phyloP scores from a whole-genome alignment of 1,140 invertebrate genomes.

The Drosophila arawakana region DNA sequence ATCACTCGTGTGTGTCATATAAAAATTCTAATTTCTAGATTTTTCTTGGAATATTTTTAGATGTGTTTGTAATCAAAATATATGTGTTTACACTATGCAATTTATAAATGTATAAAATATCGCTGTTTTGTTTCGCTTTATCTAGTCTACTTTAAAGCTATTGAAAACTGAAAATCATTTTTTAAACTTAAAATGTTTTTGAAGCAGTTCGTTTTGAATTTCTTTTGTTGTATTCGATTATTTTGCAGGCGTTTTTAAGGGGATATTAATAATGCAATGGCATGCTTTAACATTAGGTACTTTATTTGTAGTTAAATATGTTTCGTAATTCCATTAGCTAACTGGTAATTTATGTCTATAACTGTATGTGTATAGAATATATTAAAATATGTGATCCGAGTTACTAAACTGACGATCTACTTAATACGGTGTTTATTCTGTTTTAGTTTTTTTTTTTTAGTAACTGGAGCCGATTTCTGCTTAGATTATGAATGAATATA shows the following conservation, averaged over 20 bases:
- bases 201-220: constrained; percentile 2
- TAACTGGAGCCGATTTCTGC: constrained; percentile 29
- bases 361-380: constrained; percentile 9
- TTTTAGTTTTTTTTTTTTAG: constrained; percentile 5
- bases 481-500: constrained; percentile 37
- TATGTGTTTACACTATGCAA: constrained; percentile 20
- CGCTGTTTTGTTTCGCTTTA: constrained; percentile 30
- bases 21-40: constrained; percentile 26
- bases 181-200: constrained; percentile 14
- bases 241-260: constrained; percentile 8
- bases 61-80: constrained; percentile 41
- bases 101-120: constrained; percentile 55
- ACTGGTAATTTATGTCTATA: constrained; percentile 9
- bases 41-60: constrained; percentile 3
- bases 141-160: constrained; percentile 54
- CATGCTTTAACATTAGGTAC: constrained; percentile 39
- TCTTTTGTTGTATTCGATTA: neutral
- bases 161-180: constrained; percentile 10
- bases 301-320: constrained; percentile 19
- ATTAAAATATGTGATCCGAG: constrained; percentile 24
- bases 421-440: neutral
- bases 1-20: constrained; percentile 1
- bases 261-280: constrained; percentile 6
- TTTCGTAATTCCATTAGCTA: constrained; percentile 15
- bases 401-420: constrained; percentile 20